Base-by-base conservation (phyloP, 2,113 vertebrate species). In the Petrocephalus microphthalmus region DNA sequence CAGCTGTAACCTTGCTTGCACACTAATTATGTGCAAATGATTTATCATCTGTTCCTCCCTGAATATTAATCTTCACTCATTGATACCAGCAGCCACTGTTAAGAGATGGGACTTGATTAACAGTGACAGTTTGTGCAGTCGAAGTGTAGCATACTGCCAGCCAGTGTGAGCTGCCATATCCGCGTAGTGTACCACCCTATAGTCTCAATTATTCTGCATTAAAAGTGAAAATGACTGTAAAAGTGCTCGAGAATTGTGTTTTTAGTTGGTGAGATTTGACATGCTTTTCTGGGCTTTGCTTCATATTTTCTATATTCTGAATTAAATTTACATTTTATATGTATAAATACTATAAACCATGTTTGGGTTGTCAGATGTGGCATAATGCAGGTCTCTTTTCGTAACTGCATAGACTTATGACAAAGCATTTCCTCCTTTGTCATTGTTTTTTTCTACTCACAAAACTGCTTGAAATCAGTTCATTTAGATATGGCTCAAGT, bases 1-100 rank as follows among this genome's bases (percentile, higher is more conserved):
- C 97, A 98, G 95, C 96, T 96, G 94, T 96, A 97, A 97, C 97
- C 96, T 97, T 97, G 96, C 97, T 67, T 96, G 95, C 96, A 96
- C 96, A 96, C 97, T 98, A 99, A 99, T 99, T 97, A 97, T 96
- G 95, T 95, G 96, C 96, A 96, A 96, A 96, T 98, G 97, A 98
- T 98, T 97, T 97, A 97, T 98, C 96, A 96, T 96, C 96, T 95
- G 96, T 96, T 96, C 96, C 93, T 94, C 93, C 94, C 94, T 92
- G 96, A 95, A 96, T 97, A 98, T 98, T 97, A 97, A 97, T 98
- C 94, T 96, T 96, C 94, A 95, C 96, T 95, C 95, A 96, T 97
- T 96, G 96, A 96, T 96, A 96, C 96, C 95, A 95, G 93, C 93
- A 95, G 94, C 95, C 94, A 94, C 93, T 97, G 96, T 97, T 97